Evolutionary conservation across 2,888 invertebrate species (phyloP).

Genomic region (Kryphioiulus occultus): DNA sequence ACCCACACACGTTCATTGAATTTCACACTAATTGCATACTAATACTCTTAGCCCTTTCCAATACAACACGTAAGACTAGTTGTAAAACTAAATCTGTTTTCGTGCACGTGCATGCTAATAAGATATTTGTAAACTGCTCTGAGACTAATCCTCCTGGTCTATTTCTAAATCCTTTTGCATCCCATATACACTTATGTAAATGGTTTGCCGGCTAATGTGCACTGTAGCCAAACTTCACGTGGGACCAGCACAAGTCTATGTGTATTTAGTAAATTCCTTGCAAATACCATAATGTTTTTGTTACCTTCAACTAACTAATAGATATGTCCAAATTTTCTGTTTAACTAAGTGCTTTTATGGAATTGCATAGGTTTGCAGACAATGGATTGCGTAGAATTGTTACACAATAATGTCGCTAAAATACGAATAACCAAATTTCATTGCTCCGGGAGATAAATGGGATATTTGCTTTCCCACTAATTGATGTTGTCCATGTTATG

Average conservation of each 20-base stretch:
- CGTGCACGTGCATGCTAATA: slow-evolving; percentile 27
- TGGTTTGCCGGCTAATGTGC: slow-evolving; percentile 42
- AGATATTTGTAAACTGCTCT: slow-evolving; percentile 45
- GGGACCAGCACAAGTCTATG: neutral
- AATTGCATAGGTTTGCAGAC: neutral
- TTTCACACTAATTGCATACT: slow-evolving; percentile 35
- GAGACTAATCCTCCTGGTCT: slow-evolving; percentile 40
- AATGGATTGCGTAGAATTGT: neutral
- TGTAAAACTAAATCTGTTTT: slow-evolving; percentile 51
- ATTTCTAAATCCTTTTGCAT: slow-evolving; percentile 41
- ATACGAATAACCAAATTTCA: too few species aligned
- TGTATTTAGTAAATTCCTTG: neutral
- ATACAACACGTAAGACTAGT: slow-evolving; percentile 29
- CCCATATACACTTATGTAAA: slow-evolving; percentile 28
- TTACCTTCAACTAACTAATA: neutral
- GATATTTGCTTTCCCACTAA: too few species aligned
- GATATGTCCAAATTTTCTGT: neutral
- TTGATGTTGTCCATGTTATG: too few species aligned
- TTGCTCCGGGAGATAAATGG: too few species aligned
- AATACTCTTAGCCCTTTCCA: slow-evolving; percentile 36
- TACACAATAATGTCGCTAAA: too few species aligned
- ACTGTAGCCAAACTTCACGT: neutral
- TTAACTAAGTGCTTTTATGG: neutral
- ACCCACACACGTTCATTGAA: slow-evolving; percentile 6
- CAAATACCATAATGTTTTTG: neutral